Base-by-base conservation (phyloP, 1,140 invertebrate species). In the Cecropterus lyciades region DNA sequence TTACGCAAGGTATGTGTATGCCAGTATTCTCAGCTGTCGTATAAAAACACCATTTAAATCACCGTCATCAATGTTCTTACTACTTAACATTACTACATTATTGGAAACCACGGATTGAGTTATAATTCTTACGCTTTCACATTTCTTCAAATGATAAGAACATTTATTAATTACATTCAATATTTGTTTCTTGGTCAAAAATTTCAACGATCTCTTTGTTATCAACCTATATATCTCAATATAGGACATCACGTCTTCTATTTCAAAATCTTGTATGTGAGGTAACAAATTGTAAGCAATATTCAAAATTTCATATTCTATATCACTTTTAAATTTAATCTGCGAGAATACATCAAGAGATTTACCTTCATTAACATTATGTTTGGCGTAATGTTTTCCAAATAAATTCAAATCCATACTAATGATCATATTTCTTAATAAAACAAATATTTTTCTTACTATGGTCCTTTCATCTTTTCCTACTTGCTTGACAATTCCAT, bases 141-240 rank as follows among this genome's bases (percentile, higher is more conserved):
- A 37, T 45, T 76, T 53, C 43, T 74, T 77, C 5, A 77, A 11
- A 5, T 53, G 68, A 14, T 45, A 42, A n/a, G 67, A 55, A 49
- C 81, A 75, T 66, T 79, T 84, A 6, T 65, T 69, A 8, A 89
- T 65, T 15, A 91, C 30, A 70, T 77, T 69, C 9, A 78, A 57
- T 15, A 89, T 70, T 67, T 91, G 80, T 40, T 79, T 84, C 63
- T 87, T 89, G 15, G 73, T 77, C 8, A 89, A 68, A 63, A 78
- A 73, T 66, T 89, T 91, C 7, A 89, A 62, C n/a, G 75, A 70
- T 20, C 77, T 80, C 59, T 83, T 87, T 1, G 89, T 84, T 16
- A 87, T 70, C 17, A 82, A 57, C 56, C 70, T 81, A 42, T 77
- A 87, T 11, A 82, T 65, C 15, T 73, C 72, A 0, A 90, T 10